Evolutionary conservation across 2,888 invertebrate genomes (phyloP).

Genomic region (Pristionchus arcanus): DNA sequence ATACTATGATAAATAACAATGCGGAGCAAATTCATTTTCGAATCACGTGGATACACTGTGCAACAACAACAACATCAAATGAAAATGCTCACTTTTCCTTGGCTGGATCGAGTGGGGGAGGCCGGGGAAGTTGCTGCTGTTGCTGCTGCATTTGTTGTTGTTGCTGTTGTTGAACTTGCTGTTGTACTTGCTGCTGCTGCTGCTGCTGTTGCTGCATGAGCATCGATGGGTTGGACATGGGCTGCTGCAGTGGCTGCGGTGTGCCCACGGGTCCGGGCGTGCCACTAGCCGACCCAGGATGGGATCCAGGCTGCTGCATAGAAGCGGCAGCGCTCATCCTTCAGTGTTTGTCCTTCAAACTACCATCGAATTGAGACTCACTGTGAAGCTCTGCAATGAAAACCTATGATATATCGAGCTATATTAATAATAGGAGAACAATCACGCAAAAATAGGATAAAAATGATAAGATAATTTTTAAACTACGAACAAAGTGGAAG

Average conservation of each 20-base stretch:
- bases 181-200: conserved; percentile 11
- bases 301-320: conserved; percentile 53
- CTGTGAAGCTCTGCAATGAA: background rate
- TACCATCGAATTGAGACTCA: conserved; percentile 10
- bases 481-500: background rate
- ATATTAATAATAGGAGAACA: background rate
- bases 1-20: background rate
- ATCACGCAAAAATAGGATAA: background rate
- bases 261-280: conserved; percentile 51
- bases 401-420: background rate
- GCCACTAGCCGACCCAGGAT: conserved; percentile 46
- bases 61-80: background rate
- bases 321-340: conserved; percentile 47
- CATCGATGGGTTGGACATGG: conserved; percentile 51
- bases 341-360: background rate
- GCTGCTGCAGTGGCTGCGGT: conserved; percentile 15
- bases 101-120: background rate
- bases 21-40: background rate
- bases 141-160: background rate
- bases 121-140: conserved; percentile 1
- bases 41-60: background rate
- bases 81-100: conserved; percentile 42
- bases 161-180: background rate
- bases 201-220: conserved; percentile 30
- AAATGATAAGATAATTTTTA: background rate